phyloP scores from a whole-genome alignment of 2,888 invertebrate species.

The Parnassius smintheus region DNA sequence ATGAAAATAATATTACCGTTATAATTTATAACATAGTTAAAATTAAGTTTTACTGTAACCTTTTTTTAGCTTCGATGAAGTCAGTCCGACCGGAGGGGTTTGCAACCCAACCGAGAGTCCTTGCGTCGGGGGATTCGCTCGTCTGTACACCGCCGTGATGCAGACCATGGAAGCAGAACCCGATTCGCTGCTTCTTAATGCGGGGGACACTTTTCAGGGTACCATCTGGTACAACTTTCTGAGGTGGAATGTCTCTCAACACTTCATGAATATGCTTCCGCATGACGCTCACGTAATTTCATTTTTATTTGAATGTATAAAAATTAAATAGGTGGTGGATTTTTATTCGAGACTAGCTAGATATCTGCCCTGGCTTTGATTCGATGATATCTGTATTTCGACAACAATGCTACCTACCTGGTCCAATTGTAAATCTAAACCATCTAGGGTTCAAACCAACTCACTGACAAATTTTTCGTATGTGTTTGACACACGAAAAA shows the following conservation, averaged over 20 bases:
- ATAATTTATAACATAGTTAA: too few relatives aligned
- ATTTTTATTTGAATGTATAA: not conserved
- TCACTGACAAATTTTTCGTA: too few relatives aligned
- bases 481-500: too few relatives aligned
- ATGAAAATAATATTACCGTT: too few relatives aligned
- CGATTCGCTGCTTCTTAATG: conserved; percentile 83
- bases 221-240: conserved; percentile 90
- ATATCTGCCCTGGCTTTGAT: too few relatives aligned
- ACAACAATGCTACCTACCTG: too few relatives aligned
- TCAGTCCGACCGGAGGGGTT: conserved; percentile 76
- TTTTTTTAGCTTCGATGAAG: conserved; percentile 81
- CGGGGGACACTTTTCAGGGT: conserved; percentile 85
- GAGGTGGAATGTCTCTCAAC: conserved; percentile 86
- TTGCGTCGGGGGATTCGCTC: conserved; percentile 87
- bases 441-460: too few relatives aligned
- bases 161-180: conserved; percentile 79
- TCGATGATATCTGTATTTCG: too few relatives aligned
- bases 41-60: too few relatives aligned
- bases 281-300: conserved; percentile 87
- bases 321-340: too few relatives aligned
- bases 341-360: too few relatives aligned
- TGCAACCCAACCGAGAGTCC: conserved; percentile 69
- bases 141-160: conserved; percentile 82
- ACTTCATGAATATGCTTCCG: conserved; percentile 87
- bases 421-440: too few relatives aligned